Percentiles rank a stretch among this genome's conserved stretches.
Conservation (phyloP, 2,797 vertebrate species). For the Thripadectes ignobilis region DNA sequence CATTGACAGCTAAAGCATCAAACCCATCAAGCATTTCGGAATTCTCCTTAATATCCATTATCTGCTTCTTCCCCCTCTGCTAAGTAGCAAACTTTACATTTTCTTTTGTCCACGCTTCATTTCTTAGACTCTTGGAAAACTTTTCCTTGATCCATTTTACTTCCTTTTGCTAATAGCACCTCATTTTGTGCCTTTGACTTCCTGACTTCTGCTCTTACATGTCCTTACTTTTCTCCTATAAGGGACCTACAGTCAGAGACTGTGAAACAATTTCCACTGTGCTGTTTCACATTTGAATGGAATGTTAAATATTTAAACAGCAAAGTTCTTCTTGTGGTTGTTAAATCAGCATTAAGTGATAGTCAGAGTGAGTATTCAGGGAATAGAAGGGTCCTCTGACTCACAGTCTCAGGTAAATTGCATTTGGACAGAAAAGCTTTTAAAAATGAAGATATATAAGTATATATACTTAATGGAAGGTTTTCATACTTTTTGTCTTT, state of each 20-base stretch:
- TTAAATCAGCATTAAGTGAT: constrained; percentile 56
- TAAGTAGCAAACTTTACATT: neutral
- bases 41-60: neutral
- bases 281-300: constrained; percentile 48
- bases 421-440: neutral
- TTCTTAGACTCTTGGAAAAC: neutral
- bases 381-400: neutral
- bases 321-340: constrained; percentile 25
- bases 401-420: neutral
- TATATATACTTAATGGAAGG: neutral
- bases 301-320: constrained; percentile 64
- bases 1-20: neutral
- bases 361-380: neutral
- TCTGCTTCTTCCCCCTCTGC: neutral
- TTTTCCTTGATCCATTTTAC: constrained; percentile 38
- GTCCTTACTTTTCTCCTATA: neutral
- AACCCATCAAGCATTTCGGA: neutral
- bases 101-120: neutral
- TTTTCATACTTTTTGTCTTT: neutral
- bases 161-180: neutral
- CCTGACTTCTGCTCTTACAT: constrained; percentile 1
- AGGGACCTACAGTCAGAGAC: neutral
- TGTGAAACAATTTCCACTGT: constrained; percentile 45
- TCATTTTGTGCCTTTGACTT: constrained; percentile 26
- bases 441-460: neutral